phyloP scores from a whole-genome alignment of 2,888 invertebrate genomes.

The Agapostemon virescens region DNA sequence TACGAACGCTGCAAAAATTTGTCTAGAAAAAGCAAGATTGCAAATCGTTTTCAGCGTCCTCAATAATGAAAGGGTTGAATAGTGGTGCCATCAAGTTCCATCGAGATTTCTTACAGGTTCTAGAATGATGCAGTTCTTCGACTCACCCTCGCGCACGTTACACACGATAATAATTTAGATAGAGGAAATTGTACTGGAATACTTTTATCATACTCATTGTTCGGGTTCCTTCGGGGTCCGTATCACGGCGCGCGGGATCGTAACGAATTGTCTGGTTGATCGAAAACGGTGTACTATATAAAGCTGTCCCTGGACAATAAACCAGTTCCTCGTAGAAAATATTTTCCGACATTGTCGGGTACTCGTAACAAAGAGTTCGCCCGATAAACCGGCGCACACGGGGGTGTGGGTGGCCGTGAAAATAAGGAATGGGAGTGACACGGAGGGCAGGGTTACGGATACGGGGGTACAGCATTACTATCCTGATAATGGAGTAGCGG shows the following conservation, averaged over 20 bases:
- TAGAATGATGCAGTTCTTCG: not conserved
- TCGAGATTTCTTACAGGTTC: not conserved
- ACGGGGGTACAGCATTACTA: conserved; percentile 73
- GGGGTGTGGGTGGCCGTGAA: conserved; percentile 56
- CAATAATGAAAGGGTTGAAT: not conserved
- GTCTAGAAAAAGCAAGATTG: too few relatives aligned
- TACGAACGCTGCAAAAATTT: too few relatives aligned
- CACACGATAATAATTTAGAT: not conserved
- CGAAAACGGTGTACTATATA: not conserved
- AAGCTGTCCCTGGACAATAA: conserved; percentile 16
- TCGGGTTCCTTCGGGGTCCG: not conserved
- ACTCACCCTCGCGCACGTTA: not conserved
- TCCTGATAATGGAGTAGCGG: conserved; percentile 77
- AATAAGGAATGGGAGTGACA: conserved; percentile 44
- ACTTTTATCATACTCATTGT: conserved; percentile 7
- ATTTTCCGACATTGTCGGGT: conserved; percentile 24
- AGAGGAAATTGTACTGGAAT: not conserved
- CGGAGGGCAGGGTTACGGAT: conserved; percentile 63
- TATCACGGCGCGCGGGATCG: not conserved
- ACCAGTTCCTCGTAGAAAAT: conserved; percentile 17
- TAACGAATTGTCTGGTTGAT: conserved; percentile 26
- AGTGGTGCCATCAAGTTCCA: not conserved
- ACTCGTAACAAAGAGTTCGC: conserved; percentile 48
- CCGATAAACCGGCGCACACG: conserved; percentile 67
- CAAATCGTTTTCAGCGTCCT: too few relatives aligned